phyloP scores from a whole-genome alignment of 2,888 invertebrate species.

The Apodemia duryi region DNA sequence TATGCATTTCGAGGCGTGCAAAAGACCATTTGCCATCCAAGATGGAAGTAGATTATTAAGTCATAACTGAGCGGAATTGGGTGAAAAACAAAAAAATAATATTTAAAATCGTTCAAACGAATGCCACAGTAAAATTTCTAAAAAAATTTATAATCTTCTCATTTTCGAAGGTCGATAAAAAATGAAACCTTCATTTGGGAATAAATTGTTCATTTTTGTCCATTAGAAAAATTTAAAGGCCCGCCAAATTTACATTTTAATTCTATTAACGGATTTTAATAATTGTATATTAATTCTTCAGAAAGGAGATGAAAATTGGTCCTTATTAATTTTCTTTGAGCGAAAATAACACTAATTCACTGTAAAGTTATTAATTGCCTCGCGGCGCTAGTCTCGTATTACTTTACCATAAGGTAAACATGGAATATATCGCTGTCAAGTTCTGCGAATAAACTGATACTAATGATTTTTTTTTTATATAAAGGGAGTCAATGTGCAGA shows the following conservation, averaged over 20 bases:
- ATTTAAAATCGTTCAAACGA: too few species aligned
- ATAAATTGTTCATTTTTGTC: background rate
- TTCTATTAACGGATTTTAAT: slow-evolving; percentile 5
- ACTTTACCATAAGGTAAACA: slow-evolving; percentile 28
- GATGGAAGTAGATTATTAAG: too few species aligned
- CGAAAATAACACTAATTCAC: slow-evolving; percentile 26
- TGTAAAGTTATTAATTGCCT: slow-evolving; percentile 34
- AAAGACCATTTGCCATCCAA: too few species aligned
- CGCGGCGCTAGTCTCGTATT: slow-evolving; percentile 31
- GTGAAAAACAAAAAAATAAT: too few species aligned
- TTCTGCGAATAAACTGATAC: background rate
- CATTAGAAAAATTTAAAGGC: background rate
- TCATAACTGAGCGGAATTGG: too few species aligned
- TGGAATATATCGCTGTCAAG: slow-evolving; percentile 14
- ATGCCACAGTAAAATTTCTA: too few species aligned
- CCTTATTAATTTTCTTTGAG: slow-evolving; percentile 20
- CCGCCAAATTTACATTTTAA: slow-evolving; percentile 7
- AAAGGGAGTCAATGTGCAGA: too few species aligned
- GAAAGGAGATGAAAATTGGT: slow-evolving; percentile 3
- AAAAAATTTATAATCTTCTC: background rate
- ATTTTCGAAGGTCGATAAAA: background rate
- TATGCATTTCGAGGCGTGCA: too few species aligned
- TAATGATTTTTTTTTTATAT: too few species aligned
- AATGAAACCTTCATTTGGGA: background rate
- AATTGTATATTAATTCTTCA: background rate